Base-by-base conservation (phyloP, 1,140 invertebrate genomes). In the Microplitis mediator region DNA sequence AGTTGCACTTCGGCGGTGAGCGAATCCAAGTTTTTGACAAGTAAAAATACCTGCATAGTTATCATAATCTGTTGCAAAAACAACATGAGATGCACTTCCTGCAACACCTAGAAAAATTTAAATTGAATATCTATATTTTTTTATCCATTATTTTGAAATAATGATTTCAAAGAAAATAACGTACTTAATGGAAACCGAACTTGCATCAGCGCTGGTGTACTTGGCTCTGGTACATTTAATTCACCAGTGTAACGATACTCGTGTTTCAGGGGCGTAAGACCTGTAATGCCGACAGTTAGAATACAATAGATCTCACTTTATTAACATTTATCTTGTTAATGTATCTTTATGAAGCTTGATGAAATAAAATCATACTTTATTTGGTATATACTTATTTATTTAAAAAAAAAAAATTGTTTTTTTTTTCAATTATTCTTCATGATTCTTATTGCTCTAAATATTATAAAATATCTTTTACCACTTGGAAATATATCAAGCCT, bases 121-220 rank as follows among this genome's bases (percentile, higher is more conserved):
- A 23, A 23, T 23, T 0, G 2, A 69, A 63, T 31, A 58, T 58
- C 60, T 14, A 35, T 34, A 35, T 45, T 51, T 16, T 34, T 32
- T 58, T 64, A 13, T 66, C 60, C 39, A 56, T 58, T 69, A 16
- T 36, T 58, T 60, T 14, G 35, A 65, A 4, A 61, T 14, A 9
- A 14, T 23, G 23, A 51, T 56, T 69, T 75, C 36, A 4, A 52
- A 54, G 31, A 54, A 52, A 13, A n/a, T 8, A 36, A 91, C 93
- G 92, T 88, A 95, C 93, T 95, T n/a, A 95, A 84, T 13, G 94
- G 93, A 81, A 95, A 95, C 69, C 89, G 89, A 8, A 94, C 92
- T 76, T 87, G 86, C 92, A 95, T 94, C 74, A 89, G 89, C 0
- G 88, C 92, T 3, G 92, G 90, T 4, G 91, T 88, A n/a, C 90